Conservation (phyloP, 2,888 invertebrate species). For the Coleophora deauratella region DNA sequence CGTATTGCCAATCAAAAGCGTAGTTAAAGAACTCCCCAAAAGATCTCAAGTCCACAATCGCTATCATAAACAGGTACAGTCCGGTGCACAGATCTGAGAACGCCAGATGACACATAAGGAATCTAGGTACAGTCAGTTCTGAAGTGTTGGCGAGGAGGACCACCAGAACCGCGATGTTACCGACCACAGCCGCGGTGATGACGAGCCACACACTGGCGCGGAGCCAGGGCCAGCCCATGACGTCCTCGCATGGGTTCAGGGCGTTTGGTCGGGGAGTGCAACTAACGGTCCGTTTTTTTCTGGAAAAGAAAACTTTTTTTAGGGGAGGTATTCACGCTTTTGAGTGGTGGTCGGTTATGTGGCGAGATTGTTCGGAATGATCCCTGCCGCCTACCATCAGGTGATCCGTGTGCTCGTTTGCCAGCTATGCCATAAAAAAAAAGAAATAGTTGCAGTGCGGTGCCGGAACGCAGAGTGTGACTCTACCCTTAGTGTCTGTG, state of each 20-base stretch:
- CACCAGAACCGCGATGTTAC: slow-evolving; percentile 86
- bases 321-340: too few relatives aligned
- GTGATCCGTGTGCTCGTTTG: too few relatives aligned
- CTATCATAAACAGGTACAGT: slow-evolving; percentile 86
- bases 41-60: slow-evolving; percentile 87
- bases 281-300: slow-evolving; percentile 49
- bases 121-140: slow-evolving; percentile 58
- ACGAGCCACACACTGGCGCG: slow-evolving; percentile 91
- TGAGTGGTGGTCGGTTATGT: too few relatives aligned
- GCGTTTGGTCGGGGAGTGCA: slow-evolving; percentile 86
- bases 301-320: too few relatives aligned
- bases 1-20: slow-evolving; percentile 91
- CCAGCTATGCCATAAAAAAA: too few relatives aligned
- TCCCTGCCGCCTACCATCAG: too few relatives aligned
- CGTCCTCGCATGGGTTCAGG: slow-evolving; percentile 91
- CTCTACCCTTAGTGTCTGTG: too few relatives aligned
- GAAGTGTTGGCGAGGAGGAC: slow-evolving; percentile 79
- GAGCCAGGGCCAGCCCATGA: slow-evolving; percentile 87
- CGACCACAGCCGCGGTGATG: slow-evolving; percentile 84
- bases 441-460: too few relatives aligned
- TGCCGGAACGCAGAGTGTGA: too few relatives aligned
- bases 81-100: slow-evolving; percentile 93
- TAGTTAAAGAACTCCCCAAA: slow-evolving; percentile 91
- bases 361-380: too few relatives aligned
- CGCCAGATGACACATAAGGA: slow-evolving; percentile 81